Percentiles rank a stretch among this genome's conserved stretches.
Conservation (phyloP, 1,140 invertebrate genomes). For the Aphis gossypii region DNA sequence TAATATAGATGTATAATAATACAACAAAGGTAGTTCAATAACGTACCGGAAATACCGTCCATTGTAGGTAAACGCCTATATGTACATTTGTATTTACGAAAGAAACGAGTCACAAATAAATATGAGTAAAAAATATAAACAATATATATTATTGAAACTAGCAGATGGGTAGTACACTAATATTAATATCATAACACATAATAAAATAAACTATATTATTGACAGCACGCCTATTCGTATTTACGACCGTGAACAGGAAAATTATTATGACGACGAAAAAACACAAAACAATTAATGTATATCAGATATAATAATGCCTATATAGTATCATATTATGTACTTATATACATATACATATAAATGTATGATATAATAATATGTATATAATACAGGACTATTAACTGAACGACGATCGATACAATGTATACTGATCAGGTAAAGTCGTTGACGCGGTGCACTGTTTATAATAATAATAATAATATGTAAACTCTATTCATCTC, state of each 20-base stretch:
- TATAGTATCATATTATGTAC: neutral
- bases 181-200: neutral
- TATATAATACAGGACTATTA: neutral
- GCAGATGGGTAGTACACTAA: slow-evolving; percentile 2
- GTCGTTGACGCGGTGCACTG: neutral
- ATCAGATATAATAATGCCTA: neutral
- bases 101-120: neutral
- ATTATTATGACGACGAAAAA: neutral
- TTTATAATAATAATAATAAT: neutral
- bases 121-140: neutral
- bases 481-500: neutral
- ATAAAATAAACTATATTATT: neutral
- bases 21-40: neutral
- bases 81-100: neutral
- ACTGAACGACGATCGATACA: slow-evolving; percentile 27
- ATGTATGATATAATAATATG: neutral
- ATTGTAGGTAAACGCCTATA: neutral
- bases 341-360: neutral
- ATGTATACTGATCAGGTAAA: neutral
- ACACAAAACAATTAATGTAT: neutral
- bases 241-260: neutral
- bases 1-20: neutral
- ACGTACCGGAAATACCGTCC: neutral
- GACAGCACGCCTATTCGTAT: neutral
- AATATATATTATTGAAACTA: neutral